Percentiles rank a stretch among this genome's conserved stretches.
Evolutionary conservation across 1,140 invertebrate species (phyloP).

Genomic region (Halictus rubicundus): DNA sequence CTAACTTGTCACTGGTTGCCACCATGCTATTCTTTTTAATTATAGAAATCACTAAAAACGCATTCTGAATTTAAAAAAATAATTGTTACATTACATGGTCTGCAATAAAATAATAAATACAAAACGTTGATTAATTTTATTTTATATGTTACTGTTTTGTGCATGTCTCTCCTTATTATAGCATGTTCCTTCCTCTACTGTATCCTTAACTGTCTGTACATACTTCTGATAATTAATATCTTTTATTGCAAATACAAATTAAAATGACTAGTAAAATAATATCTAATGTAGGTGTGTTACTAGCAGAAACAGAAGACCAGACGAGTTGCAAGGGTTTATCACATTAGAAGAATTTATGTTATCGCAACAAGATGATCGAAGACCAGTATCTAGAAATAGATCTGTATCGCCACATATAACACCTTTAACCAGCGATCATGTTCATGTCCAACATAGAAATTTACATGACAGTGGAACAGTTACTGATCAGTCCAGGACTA

Average conservation of each 20-base stretch:
- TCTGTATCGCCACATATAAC: constrained; percentile 58
- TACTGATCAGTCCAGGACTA: constrained; percentile 35
- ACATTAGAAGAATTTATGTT: constrained; percentile 89
- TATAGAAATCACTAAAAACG: background rate
- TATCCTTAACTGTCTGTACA: constrained; percentile 11
- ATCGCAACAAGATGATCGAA: constrained; percentile 84
- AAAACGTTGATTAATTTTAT: constrained; percentile 35
- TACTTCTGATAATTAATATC: background rate
- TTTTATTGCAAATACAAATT: background rate
- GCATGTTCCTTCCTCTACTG: constrained; percentile 7
- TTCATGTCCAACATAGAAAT: constrained; percentile 68
- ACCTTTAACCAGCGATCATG: constrained; percentile 69
- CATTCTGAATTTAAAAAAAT: background rate
- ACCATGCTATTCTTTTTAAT: background rate
- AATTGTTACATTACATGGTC: constrained; percentile 24
- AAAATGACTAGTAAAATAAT: background rate
- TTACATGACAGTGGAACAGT: constrained; percentile 50
- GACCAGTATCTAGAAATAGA: constrained; percentile 38
- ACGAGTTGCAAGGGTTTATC: constrained; percentile 81
- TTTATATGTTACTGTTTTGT: constrained; percentile 35
- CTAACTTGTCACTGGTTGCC: background rate
- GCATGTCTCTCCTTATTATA: constrained; percentile 29
- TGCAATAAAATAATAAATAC: constrained; percentile 29
- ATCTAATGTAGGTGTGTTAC: constrained; percentile 37
- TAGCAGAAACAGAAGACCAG: constrained; percentile 60